These are phyloP conservation scores for Lophotis ruficrista DNA, from an alignment of 2,113 vertebrate genomes.

Conservation along the genomic window DNA sequence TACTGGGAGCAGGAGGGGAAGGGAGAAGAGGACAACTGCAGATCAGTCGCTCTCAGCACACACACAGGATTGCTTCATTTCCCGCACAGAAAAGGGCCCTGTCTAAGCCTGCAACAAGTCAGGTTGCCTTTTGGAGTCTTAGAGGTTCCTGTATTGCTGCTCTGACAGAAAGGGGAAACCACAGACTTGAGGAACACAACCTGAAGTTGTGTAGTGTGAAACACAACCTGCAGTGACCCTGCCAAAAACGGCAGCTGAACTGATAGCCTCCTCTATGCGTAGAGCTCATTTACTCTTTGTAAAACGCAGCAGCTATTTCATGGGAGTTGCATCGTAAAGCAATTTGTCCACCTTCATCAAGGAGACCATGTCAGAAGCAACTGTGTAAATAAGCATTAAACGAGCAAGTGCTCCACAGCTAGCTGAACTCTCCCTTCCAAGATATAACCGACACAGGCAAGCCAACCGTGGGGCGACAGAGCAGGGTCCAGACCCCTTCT, in stretches of 20 bases:
- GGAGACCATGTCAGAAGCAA: background rate
- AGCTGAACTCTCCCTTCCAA: too few relatives aligned
- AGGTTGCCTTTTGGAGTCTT: background rate
- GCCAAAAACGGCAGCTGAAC: background rate
- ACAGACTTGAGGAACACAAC: background rate
- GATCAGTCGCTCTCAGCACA: background rate
- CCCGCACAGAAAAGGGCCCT: background rate
- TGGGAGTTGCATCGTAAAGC: background rate
- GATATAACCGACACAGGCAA: fast-evolving
- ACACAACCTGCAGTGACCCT: background rate
- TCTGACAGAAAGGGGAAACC: background rate
- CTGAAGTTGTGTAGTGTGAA: background rate
- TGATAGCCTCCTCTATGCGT: background rate
- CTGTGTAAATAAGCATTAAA: background rate
- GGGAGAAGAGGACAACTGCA: background rate
- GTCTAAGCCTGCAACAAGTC: background rate
- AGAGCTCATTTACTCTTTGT: background rate
- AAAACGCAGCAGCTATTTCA: background rate
- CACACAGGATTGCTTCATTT: background rate
- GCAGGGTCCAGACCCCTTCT: background rate
- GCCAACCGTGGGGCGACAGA: background rate
- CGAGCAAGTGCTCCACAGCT: background rate
- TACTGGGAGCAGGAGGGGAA: background rate
- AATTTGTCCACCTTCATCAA: background rate
- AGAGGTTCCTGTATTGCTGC: background rate